Percentiles rank a stretch among this genome's conserved stretches.
phyloP scores from a whole-genome alignment of 2,797 vertebrate genomes.

The Cynodonichthys magdalenae region DNA sequence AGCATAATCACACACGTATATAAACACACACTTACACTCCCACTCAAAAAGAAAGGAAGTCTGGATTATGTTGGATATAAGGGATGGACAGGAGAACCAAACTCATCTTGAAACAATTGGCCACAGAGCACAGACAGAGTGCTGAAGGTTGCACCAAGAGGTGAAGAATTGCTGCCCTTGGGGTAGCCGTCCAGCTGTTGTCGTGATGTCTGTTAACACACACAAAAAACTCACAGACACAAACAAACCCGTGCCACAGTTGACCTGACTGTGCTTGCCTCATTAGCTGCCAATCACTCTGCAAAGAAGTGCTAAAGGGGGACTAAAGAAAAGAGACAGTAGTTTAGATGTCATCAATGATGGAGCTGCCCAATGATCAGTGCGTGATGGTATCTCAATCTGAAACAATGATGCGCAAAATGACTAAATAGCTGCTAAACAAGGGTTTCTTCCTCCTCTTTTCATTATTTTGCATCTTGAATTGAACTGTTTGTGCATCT shows the following conservation, averaged over 20 bases:
- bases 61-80: slow-evolving; percentile 79
- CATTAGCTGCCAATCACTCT: slow-evolving; percentile 78
- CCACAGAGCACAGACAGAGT: slow-evolving; percentile 43
- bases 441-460: slow-evolving; percentile 10
- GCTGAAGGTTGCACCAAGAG: slow-evolving; percentile 58
- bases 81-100: slow-evolving; percentile 70
- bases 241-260: slow-evolving; percentile 64
- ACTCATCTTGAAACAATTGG: slow-evolving; percentile 82
- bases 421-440: slow-evolving; percentile 21
- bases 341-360: slow-evolving; percentile 57
- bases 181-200: slow-evolving; percentile 58
- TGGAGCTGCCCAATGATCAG: slow-evolving; percentile 26
- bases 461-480: slow-evolving; percentile 19
- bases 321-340: slow-evolving; percentile 37
- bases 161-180: slow-evolving; percentile 44
- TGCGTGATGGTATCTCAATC: slow-evolving; percentile 16
- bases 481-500: slow-evolving; percentile 37
- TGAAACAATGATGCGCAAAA: slow-evolving; percentile 20
- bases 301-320: slow-evolving; percentile 30
- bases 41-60: slow-evolving; percentile 66
- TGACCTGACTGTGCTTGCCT: slow-evolving; percentile 68
- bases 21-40: slow-evolving; percentile 23
- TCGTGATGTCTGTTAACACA: slow-evolving; percentile 50
- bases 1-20: slow-evolving; percentile 29
- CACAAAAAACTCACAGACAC: slow-evolving; percentile 47